A percentile compares a stretch with the other conserved stretches of the same genome.
These are phyloP conservation scores for Lycophotia porphyrea DNA, from an alignment of 2,888 invertebrate genomes.

Conservation along the genomic window DNA sequence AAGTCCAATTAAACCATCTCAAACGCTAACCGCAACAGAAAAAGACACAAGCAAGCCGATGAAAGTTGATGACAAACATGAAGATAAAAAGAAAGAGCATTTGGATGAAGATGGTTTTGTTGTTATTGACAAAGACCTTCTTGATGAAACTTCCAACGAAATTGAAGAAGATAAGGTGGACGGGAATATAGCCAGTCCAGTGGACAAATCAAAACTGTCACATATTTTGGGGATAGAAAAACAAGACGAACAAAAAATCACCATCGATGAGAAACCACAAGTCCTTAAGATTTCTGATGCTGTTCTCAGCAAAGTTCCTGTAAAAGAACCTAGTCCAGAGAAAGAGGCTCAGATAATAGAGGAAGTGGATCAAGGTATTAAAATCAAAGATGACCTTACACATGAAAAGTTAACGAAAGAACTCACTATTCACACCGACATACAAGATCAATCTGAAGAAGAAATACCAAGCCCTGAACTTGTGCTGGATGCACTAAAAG, in stretches of 20 bases:
- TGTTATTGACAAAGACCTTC: constrained; percentile 76
- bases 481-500: constrained; percentile 43
- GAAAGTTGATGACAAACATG: constrained; percentile 28
- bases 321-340: constrained; percentile 80
- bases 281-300: constrained; percentile 53
- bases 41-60: constrained; percentile 23
- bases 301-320: constrained; percentile 65
- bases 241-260: constrained; percentile 79
- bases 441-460: constrained; percentile 31
- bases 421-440: constrained; percentile 33
- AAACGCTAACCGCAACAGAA: constrained; percentile 25
- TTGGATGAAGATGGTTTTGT: constrained; percentile 56
- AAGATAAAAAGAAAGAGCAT: constrained; percentile 37
- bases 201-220: constrained; percentile 55
- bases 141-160: constrained; percentile 76
- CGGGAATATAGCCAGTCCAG: background rate
- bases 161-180: constrained; percentile 53
- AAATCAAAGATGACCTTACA: constrained; percentile 35
- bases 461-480: constrained; percentile 57
- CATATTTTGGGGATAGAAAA: constrained; percentile 70
- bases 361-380: constrained; percentile 54
- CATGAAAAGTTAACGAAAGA: constrained; percentile 38
- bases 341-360: constrained; percentile 68
- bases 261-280: constrained; percentile 63
- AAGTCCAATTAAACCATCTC: constrained; percentile 27